Evolutionary conservation across 2,113 vertebrate species (phyloP), one percentile per base, ranked within the genome.

Genomic region (Misgurnus anguillicaudatus): DNA sequence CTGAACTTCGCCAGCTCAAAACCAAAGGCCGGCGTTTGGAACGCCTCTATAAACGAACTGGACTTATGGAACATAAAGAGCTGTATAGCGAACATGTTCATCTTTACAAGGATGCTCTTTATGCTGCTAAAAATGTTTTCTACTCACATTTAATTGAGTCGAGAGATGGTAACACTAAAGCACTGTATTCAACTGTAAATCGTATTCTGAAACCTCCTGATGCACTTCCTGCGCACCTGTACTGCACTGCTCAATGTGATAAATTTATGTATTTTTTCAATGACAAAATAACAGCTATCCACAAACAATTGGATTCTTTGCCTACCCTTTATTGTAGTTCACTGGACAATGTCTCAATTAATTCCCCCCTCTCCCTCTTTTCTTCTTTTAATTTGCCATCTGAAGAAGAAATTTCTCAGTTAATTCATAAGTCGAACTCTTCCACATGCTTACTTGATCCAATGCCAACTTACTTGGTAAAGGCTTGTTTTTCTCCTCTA

Each of bases 241-340:
- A 60, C 19, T 60, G 57, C 57, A 60, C 57, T 60, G 57, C 57
- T 60, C 57, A 60, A 60, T 60, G 19, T 11, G 19, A 57, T 57
- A n/a, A 57, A 60, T 60, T 21, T 60, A 21, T 58, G 19, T 24
- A 8, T 60, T 24, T 21, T 60, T 21, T 60, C 57, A 60, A 9
- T 19, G 19, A 60, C 19, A 60, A 60, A 58, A 58, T 4, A 60
- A 60, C 8, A 4, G 2, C n/a, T 1, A 24, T 60, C 57, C 19
- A 60, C 57, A 7, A 60, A 60, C 57, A 24, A 9, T 21, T 60
- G 47, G 47, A 3, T 13, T 48, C 47, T 48, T 47, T 0, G 45
- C 9, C 9, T 47, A 47, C 9, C 45, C 13, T 9, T 11, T 13
- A 48, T 48, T 48, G 11, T 48, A 48, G 13, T 6, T 48, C 47